Conservation (phyloP, 1,140 invertebrate genomes). For the Drosophila melanica region DNA sequence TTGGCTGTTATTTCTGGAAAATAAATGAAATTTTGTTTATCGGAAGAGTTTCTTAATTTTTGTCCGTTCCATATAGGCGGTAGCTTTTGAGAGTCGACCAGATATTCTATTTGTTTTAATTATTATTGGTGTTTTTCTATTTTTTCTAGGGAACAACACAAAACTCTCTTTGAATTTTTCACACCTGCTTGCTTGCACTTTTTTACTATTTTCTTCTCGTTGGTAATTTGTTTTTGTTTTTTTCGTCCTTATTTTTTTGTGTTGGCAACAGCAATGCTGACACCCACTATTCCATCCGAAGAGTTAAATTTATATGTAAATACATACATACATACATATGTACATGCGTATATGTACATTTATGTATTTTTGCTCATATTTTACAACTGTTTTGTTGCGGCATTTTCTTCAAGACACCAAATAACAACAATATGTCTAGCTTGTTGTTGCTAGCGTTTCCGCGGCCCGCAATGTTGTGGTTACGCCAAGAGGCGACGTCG, state of each 20-base stretch:
- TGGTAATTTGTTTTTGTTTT: constrained; percentile 51
- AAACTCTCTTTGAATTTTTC: background rate
- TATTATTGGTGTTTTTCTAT: background rate
- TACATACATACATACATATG: constrained; percentile 5
- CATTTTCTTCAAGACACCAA: constrained; percentile 74
- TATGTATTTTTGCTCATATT: constrained; percentile 72
- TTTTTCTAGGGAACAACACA: background rate
- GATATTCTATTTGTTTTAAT: background rate
- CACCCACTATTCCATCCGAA: constrained; percentile 45
- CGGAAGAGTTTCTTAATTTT: constrained; percentile 2
- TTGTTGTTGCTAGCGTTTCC: constrained; percentile 39
- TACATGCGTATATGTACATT: background rate
- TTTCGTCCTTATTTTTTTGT: constrained; percentile 66
- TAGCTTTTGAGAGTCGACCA: no score
- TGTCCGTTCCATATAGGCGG: background rate
- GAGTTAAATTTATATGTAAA: constrained; percentile 6
- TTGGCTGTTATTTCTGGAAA: constrained; percentile 62
- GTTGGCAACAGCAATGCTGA: constrained; percentile 7
- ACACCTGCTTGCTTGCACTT: constrained; percentile 16
- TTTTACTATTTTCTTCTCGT: constrained; percentile 30
- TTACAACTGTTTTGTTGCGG: constrained; percentile 79
- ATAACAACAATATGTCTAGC: constrained; percentile 40
- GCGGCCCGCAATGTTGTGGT: constrained; percentile 68
- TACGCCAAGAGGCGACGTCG: constrained; percentile 19
- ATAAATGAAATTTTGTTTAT: constrained; percentile 61